A percentile compares a stretch with the other conserved stretches of the same genome.
Conservation (phyloP, 2,888 invertebrate species). For the Agrilus cyanescens region DNA sequence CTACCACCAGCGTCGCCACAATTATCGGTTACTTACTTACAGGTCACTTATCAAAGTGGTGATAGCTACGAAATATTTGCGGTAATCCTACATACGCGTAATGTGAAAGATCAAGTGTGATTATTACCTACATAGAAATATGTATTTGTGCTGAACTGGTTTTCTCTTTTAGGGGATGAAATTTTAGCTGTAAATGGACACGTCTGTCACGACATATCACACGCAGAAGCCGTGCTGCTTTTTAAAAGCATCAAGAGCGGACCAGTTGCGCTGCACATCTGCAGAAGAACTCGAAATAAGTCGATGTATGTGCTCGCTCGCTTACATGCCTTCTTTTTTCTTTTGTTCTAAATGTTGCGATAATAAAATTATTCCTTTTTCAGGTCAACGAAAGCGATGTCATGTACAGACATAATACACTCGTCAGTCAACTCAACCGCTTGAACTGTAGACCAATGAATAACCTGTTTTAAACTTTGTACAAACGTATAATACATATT, state of each 20-base stretch:
- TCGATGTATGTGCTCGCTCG: slow-evolving; percentile 19
- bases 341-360: neutral
- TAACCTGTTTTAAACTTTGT: too few species aligned
- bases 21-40: neutral
- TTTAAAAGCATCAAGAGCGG: slow-evolving; percentile 73
- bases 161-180: slow-evolving; percentile 51
- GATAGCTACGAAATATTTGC: too few species aligned
- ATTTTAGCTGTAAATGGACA: slow-evolving; percentile 72
- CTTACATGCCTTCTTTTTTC: too few species aligned
- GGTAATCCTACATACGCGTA: too few species aligned
- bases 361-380: slow-evolving; percentile 27
- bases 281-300: slow-evolving; percentile 37
- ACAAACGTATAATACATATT: too few species aligned
- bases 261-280: slow-evolving; percentile 61
- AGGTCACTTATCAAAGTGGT: too few species aligned
- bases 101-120: too few species aligned
- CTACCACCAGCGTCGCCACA: neutral
- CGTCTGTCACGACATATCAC: slow-evolving; percentile 66
- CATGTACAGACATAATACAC: slow-evolving; percentile 58
- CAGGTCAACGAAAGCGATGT: slow-evolving; percentile 60
- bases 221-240: slow-evolving; percentile 66
- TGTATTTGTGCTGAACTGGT: neutral
- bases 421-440: slow-evolving; percentile 11
- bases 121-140: too few species aligned
- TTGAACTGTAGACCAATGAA: too few species aligned